Evolutionary conservation across 2,888 invertebrate species (phyloP).

Genomic region (Tetragonisca angustula): DNA sequence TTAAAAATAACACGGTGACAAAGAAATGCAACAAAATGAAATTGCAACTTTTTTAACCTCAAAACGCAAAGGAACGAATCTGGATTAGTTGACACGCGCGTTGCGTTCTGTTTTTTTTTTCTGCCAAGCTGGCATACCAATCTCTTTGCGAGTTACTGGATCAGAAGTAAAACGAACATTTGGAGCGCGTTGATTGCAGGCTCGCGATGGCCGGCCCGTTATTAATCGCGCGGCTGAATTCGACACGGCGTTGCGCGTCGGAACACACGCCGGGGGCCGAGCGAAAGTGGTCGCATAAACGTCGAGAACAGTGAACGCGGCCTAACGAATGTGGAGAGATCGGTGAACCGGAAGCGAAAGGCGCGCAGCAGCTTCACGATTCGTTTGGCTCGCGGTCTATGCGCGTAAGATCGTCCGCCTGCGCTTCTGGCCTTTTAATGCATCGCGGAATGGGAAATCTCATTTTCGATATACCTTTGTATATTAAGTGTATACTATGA

Average conservation of each 20-base stretch:
- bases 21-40: too few relatives aligned
- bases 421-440: slow-evolving; percentile 51
- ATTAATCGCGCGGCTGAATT: slow-evolving; percentile 40
- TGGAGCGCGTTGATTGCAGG: slow-evolving; percentile 24
- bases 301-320: slow-evolving; percentile 59
- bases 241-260: slow-evolving; percentile 35
- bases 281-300: slow-evolving; percentile 70
- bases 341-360: slow-evolving; percentile 73
- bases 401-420: slow-evolving; percentile 56
- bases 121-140: background rate
- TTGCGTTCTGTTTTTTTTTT: background rate
- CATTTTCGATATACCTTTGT: slow-evolving; percentile 5
- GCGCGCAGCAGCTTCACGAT: slow-evolving; percentile 67
- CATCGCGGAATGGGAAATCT: slow-evolving; percentile 57
- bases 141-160: background rate
- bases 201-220: slow-evolving; percentile 19
- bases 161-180: slow-evolving; percentile 8
- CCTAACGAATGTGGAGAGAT: slow-evolving; percentile 71
- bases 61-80: background rate
- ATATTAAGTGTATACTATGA: too few relatives aligned
- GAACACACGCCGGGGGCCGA: slow-evolving; percentile 20
- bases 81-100: background rate
- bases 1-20: background rate
- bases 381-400: slow-evolving; percentile 61
- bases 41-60: too few relatives aligned